Base-by-base conservation (phyloP, 2,888 invertebrate genomes). In the Eupithecia pulchellata region DNA sequence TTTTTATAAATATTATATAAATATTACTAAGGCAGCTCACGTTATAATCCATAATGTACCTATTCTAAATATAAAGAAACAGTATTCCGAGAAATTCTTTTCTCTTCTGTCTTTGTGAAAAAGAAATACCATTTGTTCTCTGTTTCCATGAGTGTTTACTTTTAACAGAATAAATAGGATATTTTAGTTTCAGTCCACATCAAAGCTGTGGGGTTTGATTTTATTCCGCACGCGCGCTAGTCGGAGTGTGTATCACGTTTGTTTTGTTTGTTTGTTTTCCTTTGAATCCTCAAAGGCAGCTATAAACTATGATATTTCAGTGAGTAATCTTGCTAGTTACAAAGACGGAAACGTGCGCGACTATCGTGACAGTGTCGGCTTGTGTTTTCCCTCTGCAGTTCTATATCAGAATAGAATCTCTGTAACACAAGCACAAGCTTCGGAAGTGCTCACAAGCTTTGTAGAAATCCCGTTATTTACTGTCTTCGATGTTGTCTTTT, bases 331-430 rank as follows among this genome's bases (percentile, higher is more conserved):
- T 47, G n/a, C 52, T 68, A 58, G 58, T 58, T 58, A 42, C 58
- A 20, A 64, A 58, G 55, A 25, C 29, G 60, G n/a, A 62, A 55
- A 66, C 32, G 61, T 61, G 39, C 25, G 42, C n/a, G 32, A 36
- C 61, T 61, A 34, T 61, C 34, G 32, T 34, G 17, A 25, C 20
- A 61, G 13, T 61, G 61, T 67, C 64, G 55, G 42, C 27, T 67
- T 57, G 61, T 57, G 27, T 64, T 34, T 64, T 57, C 42, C 42
- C 32, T 57, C 42, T 42, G 27, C 27, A 55, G 62, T 42, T 68
- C 57, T 64, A 60, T 61, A 61, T 60, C 58, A 27, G 34, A 30
- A 39, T 60, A 61, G 63, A 65, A 68, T 65, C 68, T 68, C 55
- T 57, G 61, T 61, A 58, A 30, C 13, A 67, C 61, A 62, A 34